These are phyloP conservation scores for Tenthredo mesomela DNA, from an alignment of 2,888 invertebrate genomes.

Conservation along the genomic window DNA sequence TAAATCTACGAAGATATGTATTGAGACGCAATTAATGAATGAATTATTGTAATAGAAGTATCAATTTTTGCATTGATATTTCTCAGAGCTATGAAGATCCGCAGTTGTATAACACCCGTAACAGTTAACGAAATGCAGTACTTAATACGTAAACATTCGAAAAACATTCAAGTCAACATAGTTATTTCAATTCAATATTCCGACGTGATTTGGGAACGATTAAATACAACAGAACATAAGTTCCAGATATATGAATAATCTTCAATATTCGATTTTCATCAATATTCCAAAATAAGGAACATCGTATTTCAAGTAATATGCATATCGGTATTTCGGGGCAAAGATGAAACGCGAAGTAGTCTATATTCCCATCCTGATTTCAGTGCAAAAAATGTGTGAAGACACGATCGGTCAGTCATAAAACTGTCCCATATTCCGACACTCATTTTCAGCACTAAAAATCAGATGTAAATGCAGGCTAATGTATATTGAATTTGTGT, in stretches of 20 bases:
- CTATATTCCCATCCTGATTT: not conserved
- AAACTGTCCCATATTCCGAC: not conserved
- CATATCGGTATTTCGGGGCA: slow-evolving; percentile 1
- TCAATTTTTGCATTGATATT: slow-evolving; percentile 4
- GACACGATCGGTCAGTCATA: not conserved
- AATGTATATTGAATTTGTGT: not conserved
- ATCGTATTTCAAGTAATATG: not conserved
- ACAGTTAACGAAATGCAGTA: not conserved
- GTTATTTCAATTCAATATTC: slow-evolving; percentile 13
- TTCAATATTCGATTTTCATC: not conserved
- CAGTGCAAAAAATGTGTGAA: not conserved
- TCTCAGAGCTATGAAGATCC: not conserved
- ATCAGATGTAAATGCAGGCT: slow-evolving; percentile 10
- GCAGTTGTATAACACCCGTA: not conserved
- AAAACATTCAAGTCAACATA: slow-evolving; percentile 7
- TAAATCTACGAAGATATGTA: not conserved
- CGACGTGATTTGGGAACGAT: not conserved
- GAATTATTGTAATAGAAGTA: not conserved
- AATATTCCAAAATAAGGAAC: slow-evolving; percentile 28
- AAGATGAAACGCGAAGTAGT: not conserved
- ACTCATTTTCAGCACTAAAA: not conserved
- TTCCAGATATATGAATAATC: not conserved
- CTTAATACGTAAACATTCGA: not conserved
- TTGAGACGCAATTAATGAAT: not conserved
- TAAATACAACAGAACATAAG: not conserved